Percentiles rank a stretch among this genome's conserved stretches.
Evolutionary conservation across 2,888 invertebrate genomes (phyloP).

Genomic region (Aricia artaxerxes): DNA sequence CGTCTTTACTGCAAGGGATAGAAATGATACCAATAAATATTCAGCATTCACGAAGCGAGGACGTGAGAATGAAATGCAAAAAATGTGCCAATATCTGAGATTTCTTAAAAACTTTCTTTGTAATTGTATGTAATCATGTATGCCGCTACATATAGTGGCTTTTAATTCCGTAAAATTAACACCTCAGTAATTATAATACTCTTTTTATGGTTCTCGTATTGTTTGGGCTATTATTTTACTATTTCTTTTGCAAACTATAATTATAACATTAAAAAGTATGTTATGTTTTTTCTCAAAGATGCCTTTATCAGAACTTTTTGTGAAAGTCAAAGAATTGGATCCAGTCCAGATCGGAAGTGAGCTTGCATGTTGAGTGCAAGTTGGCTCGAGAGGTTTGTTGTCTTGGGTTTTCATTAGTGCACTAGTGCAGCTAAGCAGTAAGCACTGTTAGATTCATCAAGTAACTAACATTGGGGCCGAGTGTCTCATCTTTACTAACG

Average conservation of each 20-base stretch:
- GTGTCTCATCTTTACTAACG: constrained; percentile 7
- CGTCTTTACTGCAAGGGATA: neutral
- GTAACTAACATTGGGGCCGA: neutral
- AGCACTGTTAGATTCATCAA: constrained; percentile 10
- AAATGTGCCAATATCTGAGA: constrained; percentile 27
- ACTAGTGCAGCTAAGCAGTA: neutral
- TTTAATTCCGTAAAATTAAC: constrained; percentile 10
- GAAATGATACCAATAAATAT: constrained; percentile 4
- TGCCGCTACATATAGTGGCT: constrained; percentile 19
- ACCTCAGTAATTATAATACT: neutral
- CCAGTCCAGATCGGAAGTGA: constrained; percentile 14
- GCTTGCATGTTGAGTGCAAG: constrained; percentile 6
- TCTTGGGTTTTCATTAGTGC: constrained; percentile 1
- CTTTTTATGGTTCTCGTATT: neutral
- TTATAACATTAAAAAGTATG: neutral
- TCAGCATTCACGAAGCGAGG: constrained; percentile 5
- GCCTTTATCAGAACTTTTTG: neutral
- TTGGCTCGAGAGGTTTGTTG: constrained; percentile 2
- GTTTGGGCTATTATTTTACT: neutral
- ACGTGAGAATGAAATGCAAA: constrained; percentile 30
- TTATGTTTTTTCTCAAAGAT: neutral
- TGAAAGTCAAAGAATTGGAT: constrained; percentile 10
- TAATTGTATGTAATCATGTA: constrained; percentile 26
- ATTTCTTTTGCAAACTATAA: neutral
- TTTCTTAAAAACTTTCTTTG: constrained; percentile 28